Conservation (phyloP, 92 coral and sea anemone species). For the Micromussa lordhowensis region DNA sequence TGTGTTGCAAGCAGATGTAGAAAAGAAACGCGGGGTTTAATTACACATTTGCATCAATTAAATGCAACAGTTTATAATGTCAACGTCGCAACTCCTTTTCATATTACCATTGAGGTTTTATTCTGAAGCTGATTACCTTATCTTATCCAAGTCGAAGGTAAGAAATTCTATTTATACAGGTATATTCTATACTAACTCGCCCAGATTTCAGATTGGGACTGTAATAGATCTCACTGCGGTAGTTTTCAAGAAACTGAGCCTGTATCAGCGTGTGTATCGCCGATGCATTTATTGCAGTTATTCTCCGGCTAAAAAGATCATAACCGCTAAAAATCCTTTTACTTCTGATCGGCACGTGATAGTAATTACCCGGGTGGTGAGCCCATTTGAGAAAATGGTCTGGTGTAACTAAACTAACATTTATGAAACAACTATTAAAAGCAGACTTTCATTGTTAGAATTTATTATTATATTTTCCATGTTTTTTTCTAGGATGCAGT, state of each 20-base stretch:
- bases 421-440: too few species aligned
- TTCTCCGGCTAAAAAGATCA: too few species aligned
- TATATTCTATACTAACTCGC: background rate
- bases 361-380: too few species aligned
- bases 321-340: too few species aligned
- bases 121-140: background rate
- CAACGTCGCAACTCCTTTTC: background rate
- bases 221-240: background rate
- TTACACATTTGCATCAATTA: slow-evolving; percentile 1
- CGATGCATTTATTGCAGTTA: background rate
- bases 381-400: too few species aligned
- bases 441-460: background rate
- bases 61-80: background rate
- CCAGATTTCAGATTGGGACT: background rate
- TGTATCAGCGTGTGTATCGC: background rate
- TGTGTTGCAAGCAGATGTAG: background rate
- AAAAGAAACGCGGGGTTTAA: background rate
- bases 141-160: background rate
- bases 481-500: too few species aligned
- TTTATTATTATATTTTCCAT: too few species aligned
- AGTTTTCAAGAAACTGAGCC: background rate
- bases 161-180: background rate
- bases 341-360: too few species aligned
- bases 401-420: too few species aligned
- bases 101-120: background rate